Evolutionary conservation across 2,797 vertebrate genomes (phyloP).

Genomic region (Masticophis lateralis): DNA sequence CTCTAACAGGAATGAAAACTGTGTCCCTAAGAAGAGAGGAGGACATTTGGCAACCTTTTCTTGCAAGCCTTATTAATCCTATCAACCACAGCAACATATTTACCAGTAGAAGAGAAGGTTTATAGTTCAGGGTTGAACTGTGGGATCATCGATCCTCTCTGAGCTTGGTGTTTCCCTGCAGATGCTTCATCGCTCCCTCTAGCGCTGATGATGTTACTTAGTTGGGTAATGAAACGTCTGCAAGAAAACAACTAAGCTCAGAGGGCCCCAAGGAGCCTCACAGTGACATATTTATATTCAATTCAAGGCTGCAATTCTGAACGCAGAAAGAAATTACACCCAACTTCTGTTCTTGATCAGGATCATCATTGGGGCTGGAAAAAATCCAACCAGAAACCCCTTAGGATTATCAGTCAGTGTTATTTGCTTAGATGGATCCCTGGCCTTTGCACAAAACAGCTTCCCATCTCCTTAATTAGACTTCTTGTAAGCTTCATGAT

Average conservation of each 20-base stretch:
- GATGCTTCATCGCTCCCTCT: not conserved
- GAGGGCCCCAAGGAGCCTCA: too few species aligned
- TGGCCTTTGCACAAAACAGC: not conserved
- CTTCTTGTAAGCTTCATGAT: not conserved
- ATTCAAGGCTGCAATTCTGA: not conserved
- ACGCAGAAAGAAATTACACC: not conserved
- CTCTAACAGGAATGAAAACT: not conserved
- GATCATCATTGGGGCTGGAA: not conserved
- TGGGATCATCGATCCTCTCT: not conserved
- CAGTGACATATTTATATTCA: not conserved
- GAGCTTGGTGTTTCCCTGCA: not conserved
- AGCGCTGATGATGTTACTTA: not conserved
- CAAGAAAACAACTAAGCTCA: not conserved
- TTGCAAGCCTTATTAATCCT: not conserved
- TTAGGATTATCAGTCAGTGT: not conserved
- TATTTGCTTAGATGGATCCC: not conserved
- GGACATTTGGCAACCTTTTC: not conserved
- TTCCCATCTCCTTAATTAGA: not conserved
- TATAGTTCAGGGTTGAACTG: not conserved
- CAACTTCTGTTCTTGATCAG: not conserved
- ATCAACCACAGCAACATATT: not conserved
- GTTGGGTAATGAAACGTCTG: not conserved
- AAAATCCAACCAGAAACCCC: not conserved
- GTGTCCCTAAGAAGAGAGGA: not conserved
- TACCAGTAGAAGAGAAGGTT: not conserved